phyloP scores from a whole-genome alignment of 2,797 vertebrate genomes.

The Morus bassanus region DNA sequence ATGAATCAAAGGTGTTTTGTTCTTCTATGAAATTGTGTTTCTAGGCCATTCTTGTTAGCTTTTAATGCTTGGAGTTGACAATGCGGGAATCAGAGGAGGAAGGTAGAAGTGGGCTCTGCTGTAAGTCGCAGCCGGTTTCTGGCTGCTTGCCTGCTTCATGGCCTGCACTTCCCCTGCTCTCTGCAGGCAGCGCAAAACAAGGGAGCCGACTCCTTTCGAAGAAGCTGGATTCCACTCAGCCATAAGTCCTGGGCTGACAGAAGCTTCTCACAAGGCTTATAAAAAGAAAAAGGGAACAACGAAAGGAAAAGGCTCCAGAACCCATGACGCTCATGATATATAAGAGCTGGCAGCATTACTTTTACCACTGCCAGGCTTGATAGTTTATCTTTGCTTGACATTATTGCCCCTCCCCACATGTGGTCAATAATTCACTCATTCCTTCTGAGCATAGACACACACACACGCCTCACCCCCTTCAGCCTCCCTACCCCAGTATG shows the following conservation, averaged over 20 bases:
- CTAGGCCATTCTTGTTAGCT: background rate
- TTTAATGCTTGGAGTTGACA: background rate
- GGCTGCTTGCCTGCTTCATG: slow-evolving; percentile 35
- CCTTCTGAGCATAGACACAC: background rate
- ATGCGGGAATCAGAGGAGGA: slow-evolving; percentile 26
- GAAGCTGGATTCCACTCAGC: slow-evolving; percentile 47
- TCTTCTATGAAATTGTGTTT: slow-evolving; percentile 27
- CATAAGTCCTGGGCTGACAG: slow-evolving; percentile 32
- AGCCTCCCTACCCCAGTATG: background rate
- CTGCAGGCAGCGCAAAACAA: slow-evolving; percentile 38
- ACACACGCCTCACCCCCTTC: background rate
- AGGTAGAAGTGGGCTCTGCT: slow-evolving; percentile 38
- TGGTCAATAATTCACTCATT: slow-evolving; percentile 38
- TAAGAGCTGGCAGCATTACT: slow-evolving; percentile 14
- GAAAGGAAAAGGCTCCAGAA: slow-evolving; percentile 42
- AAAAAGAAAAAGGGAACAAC: slow-evolving; percentile 44
- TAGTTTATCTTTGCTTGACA: slow-evolving; percentile 19
- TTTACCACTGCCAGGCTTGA: background rate
- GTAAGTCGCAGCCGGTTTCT: background rate
- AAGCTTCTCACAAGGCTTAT: slow-evolving; percentile 54
- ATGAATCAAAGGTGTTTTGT: slow-evolving; percentile 21
- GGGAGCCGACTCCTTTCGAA: slow-evolving; percentile 30
- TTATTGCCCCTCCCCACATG: slow-evolving; percentile 2
- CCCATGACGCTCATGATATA: background rate
- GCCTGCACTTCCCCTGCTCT: slow-evolving; percentile 51